Conservation (phyloP, 2,113 vertebrate genomes). For the Ranitomeya imitator region DNA sequence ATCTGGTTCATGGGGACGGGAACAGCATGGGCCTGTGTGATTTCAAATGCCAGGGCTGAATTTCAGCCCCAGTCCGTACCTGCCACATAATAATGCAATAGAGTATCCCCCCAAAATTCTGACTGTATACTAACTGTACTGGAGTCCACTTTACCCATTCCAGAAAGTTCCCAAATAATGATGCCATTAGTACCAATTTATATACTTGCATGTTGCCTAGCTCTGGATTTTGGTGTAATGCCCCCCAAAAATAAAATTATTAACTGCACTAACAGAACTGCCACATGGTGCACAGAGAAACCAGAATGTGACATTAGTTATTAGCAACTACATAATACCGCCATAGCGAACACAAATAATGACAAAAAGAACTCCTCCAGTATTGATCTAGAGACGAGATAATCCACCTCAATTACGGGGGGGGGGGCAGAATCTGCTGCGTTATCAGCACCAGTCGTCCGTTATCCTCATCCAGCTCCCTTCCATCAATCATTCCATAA, state of each 20-base stretch:
- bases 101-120: too few species aligned
- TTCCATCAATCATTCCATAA: conserved; percentile 11
- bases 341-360: neutral
- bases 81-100: too few species aligned
- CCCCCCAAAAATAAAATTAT: too few species aligned
- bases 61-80: too few species aligned
- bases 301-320: too few species aligned
- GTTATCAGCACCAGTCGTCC: neutral
- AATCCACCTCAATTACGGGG: neutral
- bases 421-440: neutral
- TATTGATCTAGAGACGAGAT: neutral
- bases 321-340: neutral
- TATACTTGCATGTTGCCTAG: too few species aligned
- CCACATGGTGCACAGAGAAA: neutral
- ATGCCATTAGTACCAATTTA: neutral
- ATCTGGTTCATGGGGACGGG: too few species aligned
- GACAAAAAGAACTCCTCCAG: neutral
- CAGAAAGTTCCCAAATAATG: neutral
- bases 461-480: neutral
- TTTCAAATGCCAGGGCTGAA: too few species aligned
- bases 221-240: too few species aligned
- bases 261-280: neutral
- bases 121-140: too few species aligned
- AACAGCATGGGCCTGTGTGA: too few species aligned
- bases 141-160: neutral